Base-by-base conservation (phyloP, 2,888 invertebrate species). In the Leptinotarsa rubiginosa region DNA sequence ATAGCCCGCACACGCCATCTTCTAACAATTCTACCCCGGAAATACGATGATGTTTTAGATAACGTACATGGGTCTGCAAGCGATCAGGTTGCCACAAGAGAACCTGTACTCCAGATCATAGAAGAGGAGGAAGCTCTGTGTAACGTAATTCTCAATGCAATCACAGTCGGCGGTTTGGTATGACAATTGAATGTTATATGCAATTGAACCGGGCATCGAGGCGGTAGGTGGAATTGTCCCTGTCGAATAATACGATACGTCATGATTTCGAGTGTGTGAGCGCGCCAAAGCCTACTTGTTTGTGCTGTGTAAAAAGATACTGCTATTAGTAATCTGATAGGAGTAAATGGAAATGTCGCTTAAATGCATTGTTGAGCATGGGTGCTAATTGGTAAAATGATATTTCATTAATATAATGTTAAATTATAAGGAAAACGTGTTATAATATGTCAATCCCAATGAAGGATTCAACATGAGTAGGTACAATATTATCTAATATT, bases 141-240 rank as follows among this genome's bases (percentile, higher is more conserved):
- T 65, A 73, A 73, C 65, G 69, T 69, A 69, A 73, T 65, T 69
- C 73, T 69, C 69, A 49, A 69, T 74, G 76, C 72, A 78, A 69
- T 73, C 77, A 50, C 75, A 62, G 67, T 64, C 76, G 79, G 75
- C 69, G 78, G 78, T 74, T 75, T 77, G 78, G 78, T 73, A 76
- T 77, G 76, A 77, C 79, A 78, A 79, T 78, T 78, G 78, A 79
- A 78, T 73, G 73, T 52, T 75, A 75, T 77, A 77, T 75, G 77
- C 78, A 79, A 79, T 79, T 78, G 79, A 78, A 78, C 79, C 50
- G 74, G 71, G 73, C 77, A 78, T 79, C 79, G 47, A 31, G n/a
- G 31, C 49, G 69, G 56, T 65, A 65, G 73, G 65, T 65, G 69
- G 64, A 15, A 47, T 65, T 54, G 65, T 69, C 65, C 54, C 54